These are phyloP conservation scores for Margarornis squamiger DNA, from an alignment of 2,797 vertebrate species.

Conservation along the genomic window DNA sequence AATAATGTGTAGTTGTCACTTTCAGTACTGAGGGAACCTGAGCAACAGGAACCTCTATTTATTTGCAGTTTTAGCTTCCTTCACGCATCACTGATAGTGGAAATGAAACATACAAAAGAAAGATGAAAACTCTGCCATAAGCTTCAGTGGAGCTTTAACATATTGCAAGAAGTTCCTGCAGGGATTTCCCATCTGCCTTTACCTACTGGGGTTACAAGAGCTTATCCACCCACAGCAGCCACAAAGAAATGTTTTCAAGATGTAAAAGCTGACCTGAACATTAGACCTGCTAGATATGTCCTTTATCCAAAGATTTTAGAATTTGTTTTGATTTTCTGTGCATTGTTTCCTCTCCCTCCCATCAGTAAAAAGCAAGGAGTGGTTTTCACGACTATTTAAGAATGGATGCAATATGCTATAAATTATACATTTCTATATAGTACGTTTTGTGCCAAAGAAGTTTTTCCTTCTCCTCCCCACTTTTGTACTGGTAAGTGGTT, in stretches of 20 bases:
- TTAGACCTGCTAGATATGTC: background rate
- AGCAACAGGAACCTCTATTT: background rate
- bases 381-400: background rate
- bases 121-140: background rate
- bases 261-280: background rate
- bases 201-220: background rate
- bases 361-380: background rate
- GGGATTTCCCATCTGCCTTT: slow-evolving; percentile 25
- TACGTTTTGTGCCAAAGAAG: background rate
- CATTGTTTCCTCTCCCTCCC: background rate
- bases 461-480: background rate
- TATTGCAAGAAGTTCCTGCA: slow-evolving; percentile 1
- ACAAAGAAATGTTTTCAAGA: background rate
- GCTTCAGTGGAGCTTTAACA: slow-evolving; percentile 14
- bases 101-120: background rate
- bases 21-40: background rate
- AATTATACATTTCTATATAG: background rate
- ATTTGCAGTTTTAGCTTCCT: slow-evolving; percentile 12
- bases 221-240: background rate
- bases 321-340: background rate
- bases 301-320: background rate
- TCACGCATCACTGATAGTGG: background rate
- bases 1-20: background rate
- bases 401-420: background rate
- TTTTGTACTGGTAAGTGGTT: background rate